Evolutionary conservation across 2,797 vertebrate genomes (phyloP), one percentile per base, ranked within the genome.

Genomic region (Sebastes reedi): DNA sequence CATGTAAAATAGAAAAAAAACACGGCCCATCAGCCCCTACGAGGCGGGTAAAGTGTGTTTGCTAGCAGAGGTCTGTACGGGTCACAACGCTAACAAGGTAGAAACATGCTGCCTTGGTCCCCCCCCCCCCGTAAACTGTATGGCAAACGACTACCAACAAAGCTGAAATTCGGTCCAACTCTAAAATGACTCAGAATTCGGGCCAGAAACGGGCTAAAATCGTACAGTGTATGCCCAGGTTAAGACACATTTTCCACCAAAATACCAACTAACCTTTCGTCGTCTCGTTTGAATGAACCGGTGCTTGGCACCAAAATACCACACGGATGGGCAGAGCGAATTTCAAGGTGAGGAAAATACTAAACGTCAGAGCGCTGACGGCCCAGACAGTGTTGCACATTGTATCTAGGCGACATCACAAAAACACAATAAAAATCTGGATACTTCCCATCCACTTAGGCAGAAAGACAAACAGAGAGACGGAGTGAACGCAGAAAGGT

Each of bases 371-470:
- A 52, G 50, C 8, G 20, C 50, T 8, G 50, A 29, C 4, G 14
- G 58, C 7, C 2, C 34, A 61, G 8, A 42, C 59, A 59, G 29
- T 2, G 4, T 20, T 76, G 67, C 74, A 85, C 32, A 22, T 9
- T 76, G 89, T 88, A 75, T 77, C 87, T 54, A 81, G 66, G 81
- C 83, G 77, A 78, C 87, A 50, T 50, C 50, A 64, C 58, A 75
- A 79, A 88, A 79, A 85, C 79, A 88, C 62, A 84, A 77, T 78
- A 6, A 85, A 77, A 77, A 86, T 87, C 80, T 76, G 79, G 42
- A 71, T 16, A 59, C 72, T 73, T 86, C 75, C 65, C 36, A 29
- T 76, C 52, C 75, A 85, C 73, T 85, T 72, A 20, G 30, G 27
- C 59, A 66, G 66, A 62, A 61, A 85, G 74, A 82, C 59, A 87